Evolutionary conservation across 2,113 vertebrate species (phyloP), one percentile per base, ranked within the genome.

Genomic region (Pollachius pollachius): DNA sequence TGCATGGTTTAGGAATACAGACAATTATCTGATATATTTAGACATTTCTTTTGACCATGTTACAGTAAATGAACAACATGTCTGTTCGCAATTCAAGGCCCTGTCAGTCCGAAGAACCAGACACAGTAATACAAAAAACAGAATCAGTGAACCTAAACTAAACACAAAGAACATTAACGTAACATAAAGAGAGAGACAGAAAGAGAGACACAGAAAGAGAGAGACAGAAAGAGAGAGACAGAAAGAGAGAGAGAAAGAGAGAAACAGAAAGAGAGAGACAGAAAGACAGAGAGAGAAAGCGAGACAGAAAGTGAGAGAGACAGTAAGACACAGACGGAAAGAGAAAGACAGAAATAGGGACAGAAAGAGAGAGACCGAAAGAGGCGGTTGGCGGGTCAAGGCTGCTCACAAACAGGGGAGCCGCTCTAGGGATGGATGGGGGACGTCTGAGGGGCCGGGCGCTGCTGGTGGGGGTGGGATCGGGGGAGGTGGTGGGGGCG

Each of bases 401-500:
- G 52, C 74, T 71, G 64, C 75, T 71, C 75, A 71, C 68, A 73
- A 69, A 71, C 64, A 52, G 41, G 41, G 41, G 41, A 13, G 41
- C 8, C 41, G 11, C 41, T 11, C 41, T 48, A 30, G 41, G 41
- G 41, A 48, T 48, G 41, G 41, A 48, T 48, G 41, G 41, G 37
- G 41, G 12, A 48, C 41, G 41, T 48, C 41, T 11, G 41, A 48
- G 41, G 12, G 30, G 30, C 30, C 30, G 30, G 30, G 30, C 5
- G 30, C 3, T 30, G 30, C 4, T 30, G 30, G 41, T 48, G 41
- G 41, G 52, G 61, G 54, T 25, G 59, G 71, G 75, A 66, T 61
- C 76, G 66, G 76, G 65, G 71, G 72, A 75, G 62, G 71, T 79
- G 84, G 81, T 48, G 41, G 41, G 61, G 34, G 5, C 3, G 15